Conservation (phyloP, 2,888 invertebrate genomes). For the Steinernema carpocapsae region DNA sequence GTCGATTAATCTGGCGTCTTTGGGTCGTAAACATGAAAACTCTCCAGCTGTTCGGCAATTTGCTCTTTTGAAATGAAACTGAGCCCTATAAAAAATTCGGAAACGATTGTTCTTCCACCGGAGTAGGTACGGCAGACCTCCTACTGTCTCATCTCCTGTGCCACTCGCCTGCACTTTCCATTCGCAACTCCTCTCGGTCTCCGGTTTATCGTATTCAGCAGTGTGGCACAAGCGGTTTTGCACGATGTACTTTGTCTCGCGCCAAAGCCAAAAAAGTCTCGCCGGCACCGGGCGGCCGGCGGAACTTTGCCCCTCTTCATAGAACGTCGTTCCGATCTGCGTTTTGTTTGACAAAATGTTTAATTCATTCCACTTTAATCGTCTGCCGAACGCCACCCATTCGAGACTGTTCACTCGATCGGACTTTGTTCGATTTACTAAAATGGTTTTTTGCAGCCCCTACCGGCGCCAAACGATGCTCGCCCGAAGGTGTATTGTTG, state of each 20-base stretch:
- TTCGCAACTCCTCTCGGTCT: constrained; percentile 10
- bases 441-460: background rate
- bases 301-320: background rate
- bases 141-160: background rate
- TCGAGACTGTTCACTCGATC: background rate
- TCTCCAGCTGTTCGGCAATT: constrained; percentile 35
- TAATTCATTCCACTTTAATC: constrained; percentile 29
- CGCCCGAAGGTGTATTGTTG: background rate
- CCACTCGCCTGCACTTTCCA: background rate
- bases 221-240: background rate
- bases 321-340: background rate
- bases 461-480: background rate
- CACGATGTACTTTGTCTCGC: constrained; percentile 12
- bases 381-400: background rate
- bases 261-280: background rate
- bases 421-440: constrained; percentile 75
- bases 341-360: constrained; percentile 8
- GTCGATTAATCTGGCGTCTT: constrained; percentile 35
- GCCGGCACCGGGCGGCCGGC: background rate
- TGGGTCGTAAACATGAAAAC: constrained; percentile 32
- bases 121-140: background rate
- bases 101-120: background rate
- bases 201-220: background rate
- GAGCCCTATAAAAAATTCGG: background rate
- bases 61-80: constrained; percentile 20